These are phyloP conservation scores for Mus minutoides DNA, from an alignment of 2,797 vertebrate species.

Conservation along the genomic window DNA sequence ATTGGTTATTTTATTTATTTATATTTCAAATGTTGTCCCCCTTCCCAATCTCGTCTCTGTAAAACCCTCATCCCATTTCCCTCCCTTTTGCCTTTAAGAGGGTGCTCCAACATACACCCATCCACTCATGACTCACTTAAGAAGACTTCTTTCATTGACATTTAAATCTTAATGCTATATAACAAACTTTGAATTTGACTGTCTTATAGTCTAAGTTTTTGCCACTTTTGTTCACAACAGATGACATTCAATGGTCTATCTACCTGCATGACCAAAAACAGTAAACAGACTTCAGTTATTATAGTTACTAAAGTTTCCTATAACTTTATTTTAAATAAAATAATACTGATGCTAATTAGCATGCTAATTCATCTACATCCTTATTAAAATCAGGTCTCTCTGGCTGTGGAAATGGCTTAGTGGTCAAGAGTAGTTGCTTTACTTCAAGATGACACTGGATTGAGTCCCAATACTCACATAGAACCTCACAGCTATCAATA, in stretches of 20 bases:
- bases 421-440: background rate
- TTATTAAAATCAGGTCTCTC: background rate
- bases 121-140: background rate
- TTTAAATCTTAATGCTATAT: constrained; percentile 59
- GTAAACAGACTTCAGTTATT: background rate
- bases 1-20: background rate
- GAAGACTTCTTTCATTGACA: constrained; percentile 71
- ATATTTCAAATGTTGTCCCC: background rate
- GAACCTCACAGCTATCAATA: background rate
- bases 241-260: constrained; percentile 18
- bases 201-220: constrained; percentile 53
- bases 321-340: background rate
- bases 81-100: background rate
- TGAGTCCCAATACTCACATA: background rate
- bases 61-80: background rate
- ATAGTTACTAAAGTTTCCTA: background rate
- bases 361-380: background rate
- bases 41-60: background rate
- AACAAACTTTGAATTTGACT: constrained; percentile 78
- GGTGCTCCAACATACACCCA: background rate
- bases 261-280: constrained; percentile 57
- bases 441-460: no score
- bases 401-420: no score
- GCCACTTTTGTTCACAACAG: constrained; percentile 64
- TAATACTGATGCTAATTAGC: background rate